Conservation (phyloP, 2,113 vertebrate genomes). For the Spheniscus mendiculus region DNA sequence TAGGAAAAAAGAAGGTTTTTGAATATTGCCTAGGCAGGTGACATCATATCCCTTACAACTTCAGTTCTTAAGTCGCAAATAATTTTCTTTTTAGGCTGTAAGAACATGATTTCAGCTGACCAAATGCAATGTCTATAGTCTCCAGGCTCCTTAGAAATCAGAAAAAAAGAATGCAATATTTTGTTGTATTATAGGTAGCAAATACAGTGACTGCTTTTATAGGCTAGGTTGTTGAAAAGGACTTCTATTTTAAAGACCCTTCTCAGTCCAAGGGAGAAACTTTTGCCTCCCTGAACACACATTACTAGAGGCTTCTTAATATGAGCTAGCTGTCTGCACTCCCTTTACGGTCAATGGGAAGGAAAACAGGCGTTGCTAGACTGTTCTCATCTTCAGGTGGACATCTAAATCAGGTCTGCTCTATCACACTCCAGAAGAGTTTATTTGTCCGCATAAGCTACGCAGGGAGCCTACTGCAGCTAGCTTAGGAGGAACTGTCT, state of each 20-base stretch:
- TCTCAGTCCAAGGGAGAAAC: not conserved
- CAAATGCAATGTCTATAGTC: rapidly evolving
- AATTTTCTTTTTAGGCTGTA: not conserved
- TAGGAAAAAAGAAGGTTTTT: not conserved
- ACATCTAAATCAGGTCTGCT: not conserved
- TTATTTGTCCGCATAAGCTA: rapidly evolving
- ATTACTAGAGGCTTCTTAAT: not conserved
- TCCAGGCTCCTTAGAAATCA: not conserved
- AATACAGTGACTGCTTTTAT: rapidly evolving
- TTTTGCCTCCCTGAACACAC: not conserved
- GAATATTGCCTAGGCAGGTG: not conserved
- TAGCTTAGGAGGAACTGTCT: rapidly evolving
- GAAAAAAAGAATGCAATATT: not conserved
- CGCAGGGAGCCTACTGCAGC: not conserved
- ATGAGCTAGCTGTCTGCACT: not conserved
- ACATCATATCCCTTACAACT: not conserved
- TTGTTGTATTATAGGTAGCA: not conserved
- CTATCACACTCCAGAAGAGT: not conserved
- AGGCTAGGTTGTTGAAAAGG: not conserved
- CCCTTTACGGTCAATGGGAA: not conserved
- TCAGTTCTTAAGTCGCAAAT: not conserved
- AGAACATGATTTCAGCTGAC: not conserved
- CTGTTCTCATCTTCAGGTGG: rapidly evolving
- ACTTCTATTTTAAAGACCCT: no score
- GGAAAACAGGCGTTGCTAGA: not conserved